phyloP scores from a whole-genome alignment of 2,113 vertebrate species.

The Limnothrissa miodon region DNA sequence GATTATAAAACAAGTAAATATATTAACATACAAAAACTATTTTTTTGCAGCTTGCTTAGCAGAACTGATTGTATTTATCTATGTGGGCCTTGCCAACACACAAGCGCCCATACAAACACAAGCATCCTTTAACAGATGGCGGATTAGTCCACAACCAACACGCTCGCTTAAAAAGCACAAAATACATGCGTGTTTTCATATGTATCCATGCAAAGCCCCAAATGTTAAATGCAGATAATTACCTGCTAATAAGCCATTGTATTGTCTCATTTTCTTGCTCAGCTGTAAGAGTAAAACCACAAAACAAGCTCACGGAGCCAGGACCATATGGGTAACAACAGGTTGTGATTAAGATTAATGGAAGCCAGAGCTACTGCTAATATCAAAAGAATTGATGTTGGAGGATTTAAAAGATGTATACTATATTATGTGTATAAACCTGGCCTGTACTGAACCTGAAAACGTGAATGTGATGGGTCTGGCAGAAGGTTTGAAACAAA shows the following conservation, averaged over 20 bases:
- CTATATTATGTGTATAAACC: not conserved
- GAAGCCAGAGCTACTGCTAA: conserved; percentile 1
- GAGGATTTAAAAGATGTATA: not conserved
- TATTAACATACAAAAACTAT: not conserved
- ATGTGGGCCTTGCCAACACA: not conserved
- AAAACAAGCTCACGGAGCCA: conserved; percentile 39
- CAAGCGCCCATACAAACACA: not conserved
- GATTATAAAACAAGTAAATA: not conserved
- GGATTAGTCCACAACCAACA: not conserved
- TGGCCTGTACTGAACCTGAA: not conserved
- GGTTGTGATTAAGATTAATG: conserved; percentile 46
- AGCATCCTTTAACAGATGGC: not conserved
- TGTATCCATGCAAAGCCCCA: not conserved
- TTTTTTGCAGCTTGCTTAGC: not conserved
- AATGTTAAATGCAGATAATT: conserved; percentile 36
- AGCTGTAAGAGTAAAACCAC: conserved; percentile 41
- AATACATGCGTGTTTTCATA: conserved; percentile 19
- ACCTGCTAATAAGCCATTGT: conserved; percentile 30
- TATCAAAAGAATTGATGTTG: not conserved
- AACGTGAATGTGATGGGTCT: not conserved
- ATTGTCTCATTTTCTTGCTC: conserved; percentile 24
- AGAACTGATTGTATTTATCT: not conserved
- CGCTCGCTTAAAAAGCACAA: not conserved
- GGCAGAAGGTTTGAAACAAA: not conserved
- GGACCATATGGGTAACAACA: conserved; percentile 33